phyloP scores from a whole-genome alignment of 1,140 invertebrate species.

The Carcinoscorpius rotundicauda region DNA sequence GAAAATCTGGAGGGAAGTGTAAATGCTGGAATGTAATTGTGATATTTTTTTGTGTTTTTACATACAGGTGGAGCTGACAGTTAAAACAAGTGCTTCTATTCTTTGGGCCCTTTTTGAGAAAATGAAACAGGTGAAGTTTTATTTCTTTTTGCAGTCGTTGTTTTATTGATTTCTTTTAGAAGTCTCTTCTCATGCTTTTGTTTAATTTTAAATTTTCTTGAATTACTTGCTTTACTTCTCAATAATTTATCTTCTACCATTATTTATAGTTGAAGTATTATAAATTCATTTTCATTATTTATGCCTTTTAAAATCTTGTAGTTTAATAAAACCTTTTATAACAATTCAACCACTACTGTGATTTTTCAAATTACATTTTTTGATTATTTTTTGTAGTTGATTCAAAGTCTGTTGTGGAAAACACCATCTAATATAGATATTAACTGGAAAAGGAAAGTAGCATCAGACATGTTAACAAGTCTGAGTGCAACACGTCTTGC shows the following conservation, averaged over 20 bases:
- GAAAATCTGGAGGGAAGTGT: too few relatives aligned
- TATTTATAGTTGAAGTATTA: background rate
- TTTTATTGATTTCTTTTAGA: too few relatives aligned
- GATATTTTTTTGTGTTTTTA: too few relatives aligned
- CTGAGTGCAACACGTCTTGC: slow-evolving; percentile 57
- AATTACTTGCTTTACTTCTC: background rate
- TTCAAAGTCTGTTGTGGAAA: slow-evolving; percentile 14
- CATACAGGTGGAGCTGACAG: slow-evolving; percentile 17
- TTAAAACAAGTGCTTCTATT: slow-evolving; percentile 15
- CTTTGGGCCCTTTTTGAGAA: slow-evolving; percentile 19
- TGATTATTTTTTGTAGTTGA: slow-evolving; percentile 3
- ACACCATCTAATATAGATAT: slow-evolving; percentile 45
- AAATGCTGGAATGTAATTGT: too few relatives aligned
- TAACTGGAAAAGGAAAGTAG: slow-evolving; percentile 59
- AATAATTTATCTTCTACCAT: background rate
- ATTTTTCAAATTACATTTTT: background rate
- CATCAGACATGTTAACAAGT: slow-evolving; percentile 55
- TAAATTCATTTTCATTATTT: background rate
- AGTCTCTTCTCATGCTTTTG: too few relatives aligned
- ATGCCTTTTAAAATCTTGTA: background rate
- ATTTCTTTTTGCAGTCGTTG: background rate
- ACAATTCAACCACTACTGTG: background rate
- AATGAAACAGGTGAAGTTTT: slow-evolving; percentile 15
- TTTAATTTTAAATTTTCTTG: background rate
- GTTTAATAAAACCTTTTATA: background rate